phyloP scores from a whole-genome alignment of 2,113 vertebrate genomes.

The Carassius gibelio region DNA sequence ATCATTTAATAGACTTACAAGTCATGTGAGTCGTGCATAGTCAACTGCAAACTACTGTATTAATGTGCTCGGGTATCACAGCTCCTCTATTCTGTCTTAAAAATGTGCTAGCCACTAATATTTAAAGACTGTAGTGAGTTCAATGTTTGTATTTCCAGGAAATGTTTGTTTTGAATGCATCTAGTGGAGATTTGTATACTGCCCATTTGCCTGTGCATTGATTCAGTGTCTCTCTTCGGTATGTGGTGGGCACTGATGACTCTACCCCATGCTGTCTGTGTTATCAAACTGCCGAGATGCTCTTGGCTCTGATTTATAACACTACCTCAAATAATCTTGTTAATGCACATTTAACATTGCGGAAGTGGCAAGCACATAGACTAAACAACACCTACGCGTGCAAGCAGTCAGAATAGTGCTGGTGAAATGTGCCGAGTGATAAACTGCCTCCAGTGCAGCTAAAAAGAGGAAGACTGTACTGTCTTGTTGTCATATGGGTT shows the following conservation, averaged over 20 bases:
- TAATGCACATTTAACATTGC: slow-evolving; percentile 78
- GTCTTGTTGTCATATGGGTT: background rate
- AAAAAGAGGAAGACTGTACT: background rate
- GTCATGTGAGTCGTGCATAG: background rate
- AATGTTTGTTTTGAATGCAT: slow-evolving; percentile 29
- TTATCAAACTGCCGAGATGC: slow-evolving; percentile 61
- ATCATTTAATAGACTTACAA: background rate
- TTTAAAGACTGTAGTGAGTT: slow-evolving; percentile 17
- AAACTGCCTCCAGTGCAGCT: slow-evolving; percentile 15
- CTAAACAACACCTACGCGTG: slow-evolving; percentile 75
- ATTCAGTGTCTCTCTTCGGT: slow-evolving; percentile 36
- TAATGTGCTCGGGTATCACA: background rate
- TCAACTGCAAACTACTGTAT: slow-evolving; percentile 2
- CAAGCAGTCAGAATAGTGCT: slow-evolving; percentile 26
- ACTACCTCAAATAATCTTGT: slow-evolving; percentile 78
- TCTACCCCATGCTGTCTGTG: slow-evolving; percentile 59
- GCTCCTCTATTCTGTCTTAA: background rate
- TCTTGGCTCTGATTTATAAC: slow-evolving; percentile 76
- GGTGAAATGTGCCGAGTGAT: slow-evolving; percentile 46
- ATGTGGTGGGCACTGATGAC: slow-evolving; percentile 63
- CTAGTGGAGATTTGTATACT: slow-evolving; percentile 21
- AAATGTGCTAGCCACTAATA: background rate
- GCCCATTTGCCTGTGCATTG: slow-evolving; percentile 28
- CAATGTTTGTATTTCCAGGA: slow-evolving; percentile 27
- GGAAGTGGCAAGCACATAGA: slow-evolving; percentile 73